These are phyloP conservation scores for Danio kyathit DNA, from an alignment of 2,797 vertebrate species.

Conservation along the genomic window DNA sequence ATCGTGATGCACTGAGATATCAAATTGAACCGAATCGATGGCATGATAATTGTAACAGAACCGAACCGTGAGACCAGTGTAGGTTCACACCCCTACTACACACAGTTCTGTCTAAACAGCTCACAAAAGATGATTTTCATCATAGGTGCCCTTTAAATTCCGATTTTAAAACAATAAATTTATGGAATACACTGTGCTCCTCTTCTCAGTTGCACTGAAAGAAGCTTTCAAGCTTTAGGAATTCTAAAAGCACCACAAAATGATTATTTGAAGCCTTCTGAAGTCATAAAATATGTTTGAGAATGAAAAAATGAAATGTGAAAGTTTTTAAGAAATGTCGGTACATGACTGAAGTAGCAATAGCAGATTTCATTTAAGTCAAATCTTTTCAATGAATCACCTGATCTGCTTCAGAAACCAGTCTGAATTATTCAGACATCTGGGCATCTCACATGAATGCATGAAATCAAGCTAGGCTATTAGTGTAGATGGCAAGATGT, in stretches of 20 bases:
- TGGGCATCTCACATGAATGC: background rate
- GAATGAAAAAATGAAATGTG: background rate
- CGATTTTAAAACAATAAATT: too few relatives aligned
- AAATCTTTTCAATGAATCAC: background rate
- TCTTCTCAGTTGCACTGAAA: background rate
- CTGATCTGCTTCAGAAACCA: background rate
- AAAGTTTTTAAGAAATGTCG: background rate
- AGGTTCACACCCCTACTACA: too few relatives aligned
- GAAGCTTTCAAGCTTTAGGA: background rate
- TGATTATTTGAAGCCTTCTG: background rate
- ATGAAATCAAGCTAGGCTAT: background rate
- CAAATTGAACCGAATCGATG: too few relatives aligned
- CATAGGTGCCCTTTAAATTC: too few relatives aligned
- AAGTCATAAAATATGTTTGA: background rate
- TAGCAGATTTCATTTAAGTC: background rate
- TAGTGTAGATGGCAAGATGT: background rate
- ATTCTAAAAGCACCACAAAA: background rate
- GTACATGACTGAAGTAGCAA: background rate
- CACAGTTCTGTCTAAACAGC: too few relatives aligned
- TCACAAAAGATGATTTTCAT: too few relatives aligned
- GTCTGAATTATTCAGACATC: background rate
- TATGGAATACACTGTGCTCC: too few relatives aligned
- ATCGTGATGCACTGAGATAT: too few relatives aligned
- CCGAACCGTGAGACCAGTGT: too few relatives aligned
- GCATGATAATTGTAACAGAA: too few relatives aligned